These are phyloP conservation scores for Podocnemis expansa DNA, from an alignment of 2,113 vertebrate genomes.

Conservation along the genomic window DNA sequence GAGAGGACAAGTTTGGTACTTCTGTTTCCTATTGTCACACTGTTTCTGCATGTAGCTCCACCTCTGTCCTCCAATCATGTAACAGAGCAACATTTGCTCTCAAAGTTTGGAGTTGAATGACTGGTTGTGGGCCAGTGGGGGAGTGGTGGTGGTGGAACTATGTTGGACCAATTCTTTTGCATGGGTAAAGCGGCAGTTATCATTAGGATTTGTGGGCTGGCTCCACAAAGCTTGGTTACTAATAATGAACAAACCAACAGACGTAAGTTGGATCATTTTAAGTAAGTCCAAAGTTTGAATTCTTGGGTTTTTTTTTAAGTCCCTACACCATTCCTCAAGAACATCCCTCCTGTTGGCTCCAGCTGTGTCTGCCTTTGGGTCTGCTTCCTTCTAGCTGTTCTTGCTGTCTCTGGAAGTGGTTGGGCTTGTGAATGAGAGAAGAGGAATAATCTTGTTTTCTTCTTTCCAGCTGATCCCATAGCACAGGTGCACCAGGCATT, in stretches of 20 bases:
- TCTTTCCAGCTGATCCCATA: constrained; percentile 87
- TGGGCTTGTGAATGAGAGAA: fast-evolving
- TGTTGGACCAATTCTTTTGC: background rate
- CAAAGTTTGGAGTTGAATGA: background rate
- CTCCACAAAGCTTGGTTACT: background rate
- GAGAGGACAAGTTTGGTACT: background rate
- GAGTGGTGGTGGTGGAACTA: background rate
- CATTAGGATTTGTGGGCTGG: background rate
- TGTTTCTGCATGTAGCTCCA: fast-evolving
- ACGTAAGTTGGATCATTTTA: background rate
- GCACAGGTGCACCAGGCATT: constrained; percentile 95
- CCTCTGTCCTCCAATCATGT: background rate
- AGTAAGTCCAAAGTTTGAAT: background rate
- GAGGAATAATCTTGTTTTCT: background rate
- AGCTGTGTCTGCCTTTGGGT: background rate
- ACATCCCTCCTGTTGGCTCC: background rate
- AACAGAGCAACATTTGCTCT: background rate
- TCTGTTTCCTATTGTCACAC: background rate
- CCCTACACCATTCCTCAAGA: background rate
- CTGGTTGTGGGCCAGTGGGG: background rate
- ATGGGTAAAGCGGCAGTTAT: background rate
- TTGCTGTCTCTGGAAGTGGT: background rate
- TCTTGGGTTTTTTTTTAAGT: background rate
- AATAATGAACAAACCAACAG: background rate
- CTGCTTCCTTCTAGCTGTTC: background rate